These are phyloP conservation scores for Tyria jacobaeae DNA, from an alignment of 2,888 invertebrate species.

Conservation along the genomic window DNA sequence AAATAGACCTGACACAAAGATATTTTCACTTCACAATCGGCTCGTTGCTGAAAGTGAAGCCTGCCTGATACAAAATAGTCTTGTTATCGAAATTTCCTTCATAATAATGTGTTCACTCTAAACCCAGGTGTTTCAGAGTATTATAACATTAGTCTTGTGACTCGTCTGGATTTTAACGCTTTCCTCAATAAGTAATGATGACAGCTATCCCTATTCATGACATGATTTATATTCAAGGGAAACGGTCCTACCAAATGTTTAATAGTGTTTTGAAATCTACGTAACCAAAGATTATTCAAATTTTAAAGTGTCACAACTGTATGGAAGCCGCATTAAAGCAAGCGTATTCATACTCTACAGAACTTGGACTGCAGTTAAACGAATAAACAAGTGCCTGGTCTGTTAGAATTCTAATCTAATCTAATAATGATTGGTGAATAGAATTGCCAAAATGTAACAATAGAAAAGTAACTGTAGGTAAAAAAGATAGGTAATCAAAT, in stretches of 20 bases:
- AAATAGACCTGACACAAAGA: neutral
- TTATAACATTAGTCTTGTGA: neutral
- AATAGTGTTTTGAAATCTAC: neutral
- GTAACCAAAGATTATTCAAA: neutral
- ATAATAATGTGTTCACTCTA: neutral
- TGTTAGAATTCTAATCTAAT: too few species aligned
- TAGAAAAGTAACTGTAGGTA: too few species aligned
- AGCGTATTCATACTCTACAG: too few species aligned
- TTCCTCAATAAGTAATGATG: conserved; percentile 2
- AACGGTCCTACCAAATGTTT: neutral
- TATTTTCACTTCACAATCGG: neutral
- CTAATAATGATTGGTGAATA: too few species aligned
- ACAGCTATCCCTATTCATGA: conserved; percentile 1
- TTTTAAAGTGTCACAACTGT: too few species aligned
- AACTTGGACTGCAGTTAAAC: too few species aligned
- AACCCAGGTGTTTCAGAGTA: neutral
- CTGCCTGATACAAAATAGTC: neutral
- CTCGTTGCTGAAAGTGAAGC: neutral
- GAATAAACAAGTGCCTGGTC: too few species aligned
- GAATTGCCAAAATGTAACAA: too few species aligned
- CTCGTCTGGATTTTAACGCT: neutral
- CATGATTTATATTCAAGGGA: conserved; percentile 2
- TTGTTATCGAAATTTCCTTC: neutral
- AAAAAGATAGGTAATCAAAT: too few species aligned
- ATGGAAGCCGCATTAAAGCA: neutral